Evolutionary conservation across 2,888 invertebrate genomes (phyloP).

Genomic region (Drepana falcataria): DNA sequence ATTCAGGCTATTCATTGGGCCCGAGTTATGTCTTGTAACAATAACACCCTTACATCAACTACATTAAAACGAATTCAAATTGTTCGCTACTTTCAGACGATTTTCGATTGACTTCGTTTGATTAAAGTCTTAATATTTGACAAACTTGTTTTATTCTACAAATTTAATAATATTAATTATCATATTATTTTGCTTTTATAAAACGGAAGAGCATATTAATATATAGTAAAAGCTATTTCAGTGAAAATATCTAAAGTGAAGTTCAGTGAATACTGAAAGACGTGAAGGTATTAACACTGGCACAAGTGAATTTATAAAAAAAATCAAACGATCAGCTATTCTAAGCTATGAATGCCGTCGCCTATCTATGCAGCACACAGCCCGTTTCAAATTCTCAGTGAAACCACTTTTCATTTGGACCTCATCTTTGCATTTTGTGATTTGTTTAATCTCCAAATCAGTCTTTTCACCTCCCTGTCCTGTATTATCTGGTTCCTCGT

Average conservation of each 20-base stretch:
- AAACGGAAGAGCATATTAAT: no score
- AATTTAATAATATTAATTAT: no score
- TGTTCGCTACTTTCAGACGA: slow-evolving; percentile 35
- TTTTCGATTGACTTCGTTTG: slow-evolving; percentile 35
- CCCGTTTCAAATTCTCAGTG: slow-evolving; percentile 64
- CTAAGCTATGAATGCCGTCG: slow-evolving; percentile 59
- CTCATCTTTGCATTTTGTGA: slow-evolving; percentile 46
- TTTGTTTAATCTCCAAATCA: slow-evolving; percentile 41
- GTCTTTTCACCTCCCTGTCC: slow-evolving; percentile 50
- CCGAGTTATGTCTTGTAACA: slow-evolving; percentile 19
- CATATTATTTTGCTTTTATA: no score
- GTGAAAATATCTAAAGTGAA: no score
- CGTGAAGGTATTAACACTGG: not conserved
- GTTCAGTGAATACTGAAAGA: no score
- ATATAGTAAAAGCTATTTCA: no score
- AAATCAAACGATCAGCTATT: not conserved
- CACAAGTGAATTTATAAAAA: not conserved
- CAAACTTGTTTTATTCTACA: no score
- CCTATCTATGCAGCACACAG: slow-evolving; percentile 70
- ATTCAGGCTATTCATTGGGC: slow-evolving; percentile 19
- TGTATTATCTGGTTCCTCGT: slow-evolving; percentile 45
- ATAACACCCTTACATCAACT: slow-evolving; percentile 5
- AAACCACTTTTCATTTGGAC: slow-evolving; percentile 64
- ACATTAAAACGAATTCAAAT: not conserved
- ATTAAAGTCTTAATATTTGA: slow-evolving; percentile 9